Evolutionary conservation across 2,888 invertebrate genomes (phyloP), one percentile per base, ranked within the genome.

Genomic region (Melinopterus prodromus): DNA sequence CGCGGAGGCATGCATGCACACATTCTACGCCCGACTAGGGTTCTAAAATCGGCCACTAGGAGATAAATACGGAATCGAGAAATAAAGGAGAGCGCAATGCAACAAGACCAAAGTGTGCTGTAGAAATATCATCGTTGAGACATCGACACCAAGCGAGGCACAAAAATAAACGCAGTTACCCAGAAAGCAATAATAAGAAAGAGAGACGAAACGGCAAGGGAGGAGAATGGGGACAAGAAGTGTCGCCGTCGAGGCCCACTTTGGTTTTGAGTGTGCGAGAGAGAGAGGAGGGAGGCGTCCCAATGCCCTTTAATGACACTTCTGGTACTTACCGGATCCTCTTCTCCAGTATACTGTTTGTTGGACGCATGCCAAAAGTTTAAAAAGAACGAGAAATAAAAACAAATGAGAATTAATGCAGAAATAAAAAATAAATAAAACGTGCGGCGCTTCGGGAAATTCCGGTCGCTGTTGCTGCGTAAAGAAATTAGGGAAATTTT

Each of bases 301-400:
- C 74, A 36, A 74, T 26, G 35, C 35, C 74, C 37, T 74, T 53
- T 37, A n/a, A n/a, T 37, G 37, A 74, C 74, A 74, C 74, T 74
- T 74, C 74, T 26, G 37, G 37, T 79, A 78, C 94, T 93, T 92
- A 95, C 95, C 95, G 93, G 91, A 94, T 94, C 92, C 94, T 94
- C 92, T 94, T 95, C 92, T 95, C 95, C 94, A 95, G 92, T 92
- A 95, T 95, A 91, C 95, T 95, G 84, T 84, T 84, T 95, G 84
- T 84, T 84, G 92, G 90, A 90, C 90, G 84, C 90, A 90, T 90
- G 91, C 90, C 90, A 90, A 90, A 90, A 74, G 37, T 71, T 74
- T 37, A 37, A 74, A n/a, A n/a, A 74, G 74, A 37, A 74, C 74
- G 91, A 91, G 91, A 90, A 90, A 91, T 91, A 92, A 84, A 81